Evolutionary conservation across 2,888 invertebrate species (phyloP).

Genomic region (Campaea margaritaria): DNA sequence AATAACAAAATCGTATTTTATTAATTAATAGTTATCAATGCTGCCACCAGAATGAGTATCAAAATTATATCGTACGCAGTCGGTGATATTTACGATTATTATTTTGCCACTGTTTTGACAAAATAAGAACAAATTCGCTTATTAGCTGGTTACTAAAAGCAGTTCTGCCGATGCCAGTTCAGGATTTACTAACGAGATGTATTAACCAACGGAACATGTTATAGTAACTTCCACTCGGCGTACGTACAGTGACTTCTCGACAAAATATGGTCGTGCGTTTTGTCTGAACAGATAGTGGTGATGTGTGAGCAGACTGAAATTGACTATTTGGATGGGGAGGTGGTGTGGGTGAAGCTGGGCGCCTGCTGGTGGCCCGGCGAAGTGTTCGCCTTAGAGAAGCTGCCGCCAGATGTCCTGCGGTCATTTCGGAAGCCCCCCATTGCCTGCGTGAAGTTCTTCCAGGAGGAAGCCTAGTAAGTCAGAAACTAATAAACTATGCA

Average conservation of each 20-base stretch:
- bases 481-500: not conserved
- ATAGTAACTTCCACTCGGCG: conserved; percentile 71
- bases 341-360: conserved; percentile 94
- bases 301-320: conserved; percentile 90
- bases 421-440: conserved; percentile 90
- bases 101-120: conserved; percentile 82
- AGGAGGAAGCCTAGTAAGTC: conserved; percentile 93
- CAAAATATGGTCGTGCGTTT: conserved; percentile 83
- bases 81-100: conserved; percentile 83
- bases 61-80: conserved; percentile 81
- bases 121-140: conserved; percentile 58
- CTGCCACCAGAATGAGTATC: conserved; percentile 63
- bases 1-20: not conserved
- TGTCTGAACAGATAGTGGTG: conserved; percentile 75
- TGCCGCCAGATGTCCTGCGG: conserved; percentile 88
- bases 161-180: conserved; percentile 47
- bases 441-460: conserved; percentile 93
- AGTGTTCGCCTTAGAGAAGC: conserved; percentile 86
- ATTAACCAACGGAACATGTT: conserved; percentile 58
- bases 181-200: conserved; percentile 44
- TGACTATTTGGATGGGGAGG: conserved; percentile 89
- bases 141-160: conserved; percentile 44
- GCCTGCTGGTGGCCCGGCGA: conserved; percentile 95
- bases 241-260: conserved; percentile 68
- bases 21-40: conserved; percentile 47